Evolutionary conservation across 2,113 vertebrate species (phyloP).

Genomic region (Grammomys dolichurus): DNA sequence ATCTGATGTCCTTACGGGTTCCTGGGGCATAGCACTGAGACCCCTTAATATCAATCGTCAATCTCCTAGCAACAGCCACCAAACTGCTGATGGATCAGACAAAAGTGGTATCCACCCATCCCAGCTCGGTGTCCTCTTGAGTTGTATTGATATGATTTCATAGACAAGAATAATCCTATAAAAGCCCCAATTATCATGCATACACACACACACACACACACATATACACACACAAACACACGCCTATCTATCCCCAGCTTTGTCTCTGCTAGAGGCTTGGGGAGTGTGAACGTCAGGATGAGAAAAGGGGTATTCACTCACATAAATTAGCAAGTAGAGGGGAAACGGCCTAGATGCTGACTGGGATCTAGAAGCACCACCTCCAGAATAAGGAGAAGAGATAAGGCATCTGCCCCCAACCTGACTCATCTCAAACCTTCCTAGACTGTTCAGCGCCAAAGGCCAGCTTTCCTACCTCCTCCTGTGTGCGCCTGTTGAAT

Average conservation of each 20-base stretch:
- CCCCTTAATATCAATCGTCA: not conserved
- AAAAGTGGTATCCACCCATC: not conserved
- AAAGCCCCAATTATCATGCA: not conserved
- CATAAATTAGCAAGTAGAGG: not conserved
- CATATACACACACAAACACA: not conserved
- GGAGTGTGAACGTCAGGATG: fast-evolving
- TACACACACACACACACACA: not conserved
- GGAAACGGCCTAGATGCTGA: not conserved
- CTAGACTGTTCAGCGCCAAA: not conserved
- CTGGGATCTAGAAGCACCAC: not conserved
- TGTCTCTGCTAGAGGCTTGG: not conserved
- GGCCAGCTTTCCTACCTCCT: slow-evolving; percentile 28
- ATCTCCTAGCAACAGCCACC: not conserved
- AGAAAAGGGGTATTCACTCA: not conserved
- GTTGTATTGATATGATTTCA: not conserved
- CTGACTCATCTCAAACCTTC: not conserved
- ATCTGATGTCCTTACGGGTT: not conserved
- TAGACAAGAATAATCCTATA: not conserved
- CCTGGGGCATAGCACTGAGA: not conserved
- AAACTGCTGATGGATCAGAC: not conserved
- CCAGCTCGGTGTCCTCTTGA: not conserved
- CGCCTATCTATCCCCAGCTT: not conserved
- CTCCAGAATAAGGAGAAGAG: not conserved
- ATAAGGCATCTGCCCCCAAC: not conserved
- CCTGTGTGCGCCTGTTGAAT: not conserved